These are phyloP conservation scores for Eupithecia vulgata DNA, from an alignment of 2,888 invertebrate genomes.

Conservation along the genomic window DNA sequence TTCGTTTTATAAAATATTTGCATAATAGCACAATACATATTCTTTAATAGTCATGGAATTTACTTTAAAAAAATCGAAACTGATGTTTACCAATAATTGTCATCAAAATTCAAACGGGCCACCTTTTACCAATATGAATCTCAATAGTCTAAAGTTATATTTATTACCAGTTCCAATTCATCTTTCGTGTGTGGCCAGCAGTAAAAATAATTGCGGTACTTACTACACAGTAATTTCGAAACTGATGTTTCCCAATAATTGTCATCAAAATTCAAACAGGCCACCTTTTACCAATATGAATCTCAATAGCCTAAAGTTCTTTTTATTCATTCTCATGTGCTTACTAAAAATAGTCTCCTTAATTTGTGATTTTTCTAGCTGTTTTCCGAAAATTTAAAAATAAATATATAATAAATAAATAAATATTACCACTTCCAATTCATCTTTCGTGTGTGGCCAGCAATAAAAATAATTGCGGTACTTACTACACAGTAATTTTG, in stretches of 20 bases:
- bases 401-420: too few species aligned
- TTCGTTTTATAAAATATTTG: too few species aligned
- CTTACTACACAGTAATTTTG: constrained; percentile 8
- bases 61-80: background rate
- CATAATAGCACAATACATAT: too few species aligned
- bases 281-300: background rate
- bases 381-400: too few species aligned
- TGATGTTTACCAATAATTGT: background rate
- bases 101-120: background rate
- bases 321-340: too few species aligned
- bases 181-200: background rate
- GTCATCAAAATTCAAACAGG: too few species aligned
- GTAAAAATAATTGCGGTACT: constrained; percentile 17
- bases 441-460: background rate
- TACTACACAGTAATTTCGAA: constrained; percentile 10
- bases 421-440: background rate
- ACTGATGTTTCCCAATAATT: too few species aligned
- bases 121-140: background rate
- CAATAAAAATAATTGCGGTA: constrained; percentile 18
- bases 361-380: too few species aligned
- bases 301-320: background rate
- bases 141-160: too few species aligned
- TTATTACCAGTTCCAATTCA: background rate
- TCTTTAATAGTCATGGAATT: background rate
- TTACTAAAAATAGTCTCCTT: too few species aligned